These are phyloP conservation scores for Drusus annulatus DNA, from an alignment of 1,140 invertebrate species.

Conservation along the genomic window DNA sequence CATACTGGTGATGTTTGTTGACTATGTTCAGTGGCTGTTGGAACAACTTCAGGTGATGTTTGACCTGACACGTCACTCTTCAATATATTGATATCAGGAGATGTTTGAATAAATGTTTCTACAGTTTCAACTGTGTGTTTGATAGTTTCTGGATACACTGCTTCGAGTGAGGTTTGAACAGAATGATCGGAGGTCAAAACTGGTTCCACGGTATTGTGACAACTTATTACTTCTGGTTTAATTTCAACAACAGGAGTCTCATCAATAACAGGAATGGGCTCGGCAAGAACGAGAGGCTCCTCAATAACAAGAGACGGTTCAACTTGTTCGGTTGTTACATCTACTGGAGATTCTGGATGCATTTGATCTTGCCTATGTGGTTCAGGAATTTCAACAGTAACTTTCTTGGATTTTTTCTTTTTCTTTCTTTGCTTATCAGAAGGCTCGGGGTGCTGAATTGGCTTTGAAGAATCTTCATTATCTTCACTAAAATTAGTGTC, in stretches of 20 bases:
- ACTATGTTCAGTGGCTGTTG: constrained; percentile 55
- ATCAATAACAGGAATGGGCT: constrained; percentile 60
- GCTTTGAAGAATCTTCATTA: constrained; percentile 43
- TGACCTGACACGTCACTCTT: constrained; percentile 70
- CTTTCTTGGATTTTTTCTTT: constrained; percentile 62
- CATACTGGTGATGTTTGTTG: constrained; percentile 58
- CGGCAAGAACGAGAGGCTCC: constrained; percentile 60
- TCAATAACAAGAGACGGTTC: background rate
- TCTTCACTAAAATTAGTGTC: constrained; percentile 62
- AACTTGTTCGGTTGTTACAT: too few species aligned
- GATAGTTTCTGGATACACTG: constrained; percentile 63
- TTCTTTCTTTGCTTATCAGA: constrained; percentile 57
- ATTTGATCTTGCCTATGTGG: constrained; percentile 54
- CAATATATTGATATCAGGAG: constrained; percentile 68
- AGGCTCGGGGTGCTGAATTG: background rate
- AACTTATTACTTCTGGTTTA: constrained; percentile 48
- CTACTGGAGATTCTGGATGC: background rate
- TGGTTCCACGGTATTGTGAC: constrained; percentile 70
- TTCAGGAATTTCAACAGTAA: constrained; percentile 61
- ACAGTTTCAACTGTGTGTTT: constrained; percentile 64
- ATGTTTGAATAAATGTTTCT: constrained; percentile 74
- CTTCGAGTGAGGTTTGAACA: constrained; percentile 76
- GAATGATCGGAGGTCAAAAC: constrained; percentile 71
- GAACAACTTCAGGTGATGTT: constrained; percentile 69
- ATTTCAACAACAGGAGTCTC: background rate